phyloP scores from a whole-genome alignment of 2,113 vertebrate species.

The Anseranas semipalmata region DNA sequence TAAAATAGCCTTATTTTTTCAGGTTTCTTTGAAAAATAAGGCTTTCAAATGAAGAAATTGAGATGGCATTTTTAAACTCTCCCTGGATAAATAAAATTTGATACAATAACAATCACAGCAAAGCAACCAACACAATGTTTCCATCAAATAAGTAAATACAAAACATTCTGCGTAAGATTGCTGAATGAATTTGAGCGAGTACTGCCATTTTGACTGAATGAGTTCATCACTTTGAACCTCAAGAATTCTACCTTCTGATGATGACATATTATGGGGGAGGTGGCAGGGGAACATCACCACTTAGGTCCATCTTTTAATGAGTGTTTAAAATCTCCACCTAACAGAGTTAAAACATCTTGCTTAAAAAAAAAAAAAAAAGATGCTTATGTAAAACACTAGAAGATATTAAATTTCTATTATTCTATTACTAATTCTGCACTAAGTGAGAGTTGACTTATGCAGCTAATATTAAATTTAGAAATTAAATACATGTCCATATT shows the following conservation, averaged over 20 bases:
- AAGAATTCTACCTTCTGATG: constrained; percentile 6
- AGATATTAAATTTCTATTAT: constrained; percentile 31
- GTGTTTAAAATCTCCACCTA: constrained; percentile 13
- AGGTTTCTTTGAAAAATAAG: background rate
- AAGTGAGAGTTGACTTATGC: constrained; percentile 23
- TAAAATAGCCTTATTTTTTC: background rate
- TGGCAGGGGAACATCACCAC: background rate
- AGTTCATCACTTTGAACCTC: constrained; percentile 21
- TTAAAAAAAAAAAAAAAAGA: background rate
- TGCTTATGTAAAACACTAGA: constrained; percentile 28
- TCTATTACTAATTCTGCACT: background rate
- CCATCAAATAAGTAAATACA: background rate
- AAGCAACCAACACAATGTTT: background rate
- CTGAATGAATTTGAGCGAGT: background rate
- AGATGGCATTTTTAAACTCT: background rate
- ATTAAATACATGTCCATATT: constrained; percentile 49
- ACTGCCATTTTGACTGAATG: background rate
- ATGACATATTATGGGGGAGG: background rate
- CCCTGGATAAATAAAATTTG: background rate
- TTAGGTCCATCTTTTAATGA: background rate
- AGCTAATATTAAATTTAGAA: constrained; percentile 53
- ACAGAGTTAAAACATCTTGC: background rate
- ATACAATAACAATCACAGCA: background rate
- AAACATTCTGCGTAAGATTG: background rate
- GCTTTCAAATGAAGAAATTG: constrained; percentile 7